Evolutionary conservation across 1,140 invertebrate species (phyloP).

Genomic region (Neuroterus valhalla): DNA sequence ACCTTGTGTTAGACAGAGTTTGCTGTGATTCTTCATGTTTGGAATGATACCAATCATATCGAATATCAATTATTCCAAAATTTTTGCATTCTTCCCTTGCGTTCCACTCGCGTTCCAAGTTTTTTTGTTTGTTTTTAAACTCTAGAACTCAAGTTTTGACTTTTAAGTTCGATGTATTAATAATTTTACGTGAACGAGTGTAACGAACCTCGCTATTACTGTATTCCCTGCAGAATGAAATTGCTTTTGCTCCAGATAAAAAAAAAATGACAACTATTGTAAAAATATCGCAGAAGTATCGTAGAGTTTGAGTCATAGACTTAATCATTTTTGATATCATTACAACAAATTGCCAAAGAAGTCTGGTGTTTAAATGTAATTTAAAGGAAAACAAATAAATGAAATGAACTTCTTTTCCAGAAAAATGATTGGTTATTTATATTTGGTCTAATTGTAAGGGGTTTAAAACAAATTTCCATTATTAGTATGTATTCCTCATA

Average conservation of each 20-base stretch:
- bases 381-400: neutral
- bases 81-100: neutral
- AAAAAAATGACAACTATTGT: neutral
- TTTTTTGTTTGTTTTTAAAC: neutral
- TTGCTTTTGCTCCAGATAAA: neutral
- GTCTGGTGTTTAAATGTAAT: conserved; percentile 17
- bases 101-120: neutral
- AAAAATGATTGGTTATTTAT: neutral
- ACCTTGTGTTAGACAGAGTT: conserved; percentile 2
- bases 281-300: conserved; percentile 8
- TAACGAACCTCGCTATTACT: neutral
- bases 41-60: too few relatives aligned
- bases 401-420: neutral
- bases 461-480: too few relatives aligned
- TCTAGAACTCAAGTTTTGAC: neutral
- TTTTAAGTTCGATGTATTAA: neutral
- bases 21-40: conserved; percentile 17
- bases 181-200: neutral
- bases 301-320: conserved; percentile 9
- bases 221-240: neutral
- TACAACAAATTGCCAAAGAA: conserved; percentile 18
- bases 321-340: conserved; percentile 9
- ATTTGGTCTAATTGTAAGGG: neutral
- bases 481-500: too few relatives aligned
- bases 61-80: neutral